phyloP scores from a whole-genome alignment of 1,140 invertebrate species.

The Portunus trituberculatus region DNA sequence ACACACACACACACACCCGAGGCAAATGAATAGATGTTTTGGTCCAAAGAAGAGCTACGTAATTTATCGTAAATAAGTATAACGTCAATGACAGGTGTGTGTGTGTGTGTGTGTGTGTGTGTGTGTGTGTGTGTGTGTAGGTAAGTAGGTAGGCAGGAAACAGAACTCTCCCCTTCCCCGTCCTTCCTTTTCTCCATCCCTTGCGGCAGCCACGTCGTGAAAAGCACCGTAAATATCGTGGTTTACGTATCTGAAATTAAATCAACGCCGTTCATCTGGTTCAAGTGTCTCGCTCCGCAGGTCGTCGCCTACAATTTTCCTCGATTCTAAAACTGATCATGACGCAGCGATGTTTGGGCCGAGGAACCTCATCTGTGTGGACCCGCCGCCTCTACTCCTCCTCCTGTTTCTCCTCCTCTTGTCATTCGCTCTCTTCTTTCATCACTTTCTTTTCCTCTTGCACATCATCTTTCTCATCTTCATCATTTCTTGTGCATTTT shows the following conservation, averaged over 20 bases:
- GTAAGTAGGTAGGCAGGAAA: neutral
- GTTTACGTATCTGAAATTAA: conserved; percentile 60
- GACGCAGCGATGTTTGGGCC: neutral
- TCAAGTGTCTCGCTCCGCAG: neutral
- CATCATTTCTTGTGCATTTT: neutral
- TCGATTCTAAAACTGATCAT: conserved; percentile 45
- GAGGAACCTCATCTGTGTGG: neutral
- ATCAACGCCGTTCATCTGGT: neutral
- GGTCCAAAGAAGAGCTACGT: neutral
- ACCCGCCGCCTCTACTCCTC: neutral
- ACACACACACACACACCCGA: conserved; percentile 11
- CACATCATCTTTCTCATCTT: neutral
- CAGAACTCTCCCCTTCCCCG: neutral
- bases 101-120: conserved; percentile 14
- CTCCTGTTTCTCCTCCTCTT: conserved; percentile 3
- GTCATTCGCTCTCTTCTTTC: neutral
- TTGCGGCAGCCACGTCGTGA: neutral
- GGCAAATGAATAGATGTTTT: neutral
- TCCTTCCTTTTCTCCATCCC: neutral
- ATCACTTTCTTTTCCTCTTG: neutral
- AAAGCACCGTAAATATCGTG: neutral
- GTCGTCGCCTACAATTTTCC: conserved; percentile 30
- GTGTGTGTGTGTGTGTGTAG: neutral
- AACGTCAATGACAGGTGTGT: neutral
- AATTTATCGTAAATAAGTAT: neutral